Base-by-base conservation (phyloP, 2,113 vertebrate species). In the Corythornis vintsioides region DNA sequence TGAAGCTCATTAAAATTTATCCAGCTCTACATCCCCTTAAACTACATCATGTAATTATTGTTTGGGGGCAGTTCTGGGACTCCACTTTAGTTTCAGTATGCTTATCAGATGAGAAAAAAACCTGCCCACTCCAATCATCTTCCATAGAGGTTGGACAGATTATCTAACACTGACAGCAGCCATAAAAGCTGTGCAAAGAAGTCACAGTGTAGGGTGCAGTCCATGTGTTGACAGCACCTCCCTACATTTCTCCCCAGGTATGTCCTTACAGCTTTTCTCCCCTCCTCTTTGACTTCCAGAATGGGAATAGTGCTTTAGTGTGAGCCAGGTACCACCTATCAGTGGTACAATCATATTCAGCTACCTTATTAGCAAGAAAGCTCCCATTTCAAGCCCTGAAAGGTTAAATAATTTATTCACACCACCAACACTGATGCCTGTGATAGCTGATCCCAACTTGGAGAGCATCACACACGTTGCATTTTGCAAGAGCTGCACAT, bases 221-320 rank as follows among this genome's bases (percentile, higher is more conserved):
- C 35, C 25, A 7, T 1, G 10, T 33, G 22, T 8, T 70, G 5
- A 35, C 40, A 57, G n/a, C 20, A 63, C 14, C n/a, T 57, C 10
- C 24, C 66, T 31, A 13, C 0, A 0, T 2, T 53, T 57, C 25
- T 52, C 47, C 15, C 26, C 0, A 0, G 0, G 1, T 15, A 48
- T 0, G 2, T 21, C 78, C 29, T 28, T 47, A 31, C 3, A 2
- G 28, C 40, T 60, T 33, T 48, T 42, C 48, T 60, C 33, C 43
- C 19, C 53, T 56, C 19, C 55, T 40, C 35, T 53, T 22, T 2
- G 0, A 50, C 48, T 65, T 76, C 63, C 77, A 91, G 43, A 59
- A 59, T 7, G 2, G 1, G 38, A 20, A 70, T 21, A 25, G 8
- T 15, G 25, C 64, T 47, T 66, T 29, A 64, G 14, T 5, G 28